These are phyloP conservation scores for Aphaenogaster floridana DNA, from an alignment of 1,140 invertebrate genomes.

Conservation along the genomic window DNA sequence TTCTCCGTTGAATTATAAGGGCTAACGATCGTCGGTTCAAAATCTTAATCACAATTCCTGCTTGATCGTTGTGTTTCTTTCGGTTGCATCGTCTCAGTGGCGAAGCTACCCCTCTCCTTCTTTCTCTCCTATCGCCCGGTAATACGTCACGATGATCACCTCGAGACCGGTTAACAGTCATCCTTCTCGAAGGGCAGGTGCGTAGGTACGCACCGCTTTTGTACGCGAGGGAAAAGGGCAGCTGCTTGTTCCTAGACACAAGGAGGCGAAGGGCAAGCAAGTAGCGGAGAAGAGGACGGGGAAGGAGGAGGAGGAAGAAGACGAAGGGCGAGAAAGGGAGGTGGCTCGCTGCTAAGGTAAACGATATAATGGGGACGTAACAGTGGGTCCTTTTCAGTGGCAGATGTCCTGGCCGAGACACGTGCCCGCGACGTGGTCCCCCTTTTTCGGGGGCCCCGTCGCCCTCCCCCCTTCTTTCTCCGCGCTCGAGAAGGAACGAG, in stretches of 20 bases:
- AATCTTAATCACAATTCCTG: background rate
- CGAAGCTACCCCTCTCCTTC: background rate
- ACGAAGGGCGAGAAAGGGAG: conserved; percentile 63
- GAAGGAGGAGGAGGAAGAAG: conserved; percentile 50
- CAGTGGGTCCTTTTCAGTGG: conserved; percentile 83
- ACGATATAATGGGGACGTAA: conserved; percentile 82
- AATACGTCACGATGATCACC: conserved; percentile 59
- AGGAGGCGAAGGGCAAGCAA: conserved; percentile 66
- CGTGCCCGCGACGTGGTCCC: conserved; percentile 78
- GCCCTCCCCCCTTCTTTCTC: conserved; percentile 48
- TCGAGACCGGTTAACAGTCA: conserved; percentile 71
- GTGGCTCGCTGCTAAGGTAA: conserved; percentile 81
- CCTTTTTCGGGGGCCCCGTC: conserved; percentile 57
- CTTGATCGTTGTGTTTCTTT: conserved; percentile 2
- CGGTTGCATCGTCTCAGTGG: conserved; percentile 12
- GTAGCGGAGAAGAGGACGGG: conserved; percentile 55
- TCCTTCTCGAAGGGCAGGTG: conserved; percentile 79
- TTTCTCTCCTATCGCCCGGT: background rate
- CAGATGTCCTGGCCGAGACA: conserved; percentile 84
- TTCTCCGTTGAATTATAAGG: background rate
- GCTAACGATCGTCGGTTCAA: background rate
- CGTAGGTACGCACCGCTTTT: conserved; percentile 69
- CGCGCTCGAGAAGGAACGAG: conserved; percentile 45
- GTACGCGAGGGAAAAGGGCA: conserved; percentile 67
- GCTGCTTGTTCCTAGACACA: conserved; percentile 75